A percentile compares a stretch with the other conserved stretches of the same genome.
Evolutionary conservation across 2,113 vertebrate genomes (phyloP).

Genomic region (Xerus inauris): DNA sequence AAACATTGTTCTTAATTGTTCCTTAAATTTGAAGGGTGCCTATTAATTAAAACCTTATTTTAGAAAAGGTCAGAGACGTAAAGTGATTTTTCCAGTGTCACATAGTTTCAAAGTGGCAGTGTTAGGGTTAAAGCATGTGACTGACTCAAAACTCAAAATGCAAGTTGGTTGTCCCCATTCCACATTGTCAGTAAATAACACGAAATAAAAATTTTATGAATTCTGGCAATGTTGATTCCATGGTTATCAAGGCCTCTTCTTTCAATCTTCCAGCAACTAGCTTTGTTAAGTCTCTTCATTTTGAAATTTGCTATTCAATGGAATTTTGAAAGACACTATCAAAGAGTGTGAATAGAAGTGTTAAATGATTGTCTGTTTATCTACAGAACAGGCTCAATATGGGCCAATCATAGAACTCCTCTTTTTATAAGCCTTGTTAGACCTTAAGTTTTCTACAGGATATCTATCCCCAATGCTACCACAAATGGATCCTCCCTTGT

Average conservation of each 20-base stretch:
- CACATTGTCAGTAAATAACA: neutral
- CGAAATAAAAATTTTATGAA: neutral
- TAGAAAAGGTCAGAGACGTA: neutral
- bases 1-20: neutral
- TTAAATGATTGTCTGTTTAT: neutral
- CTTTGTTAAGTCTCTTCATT: neutral
- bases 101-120: accelerated
- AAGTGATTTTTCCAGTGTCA: neutral
- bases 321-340: neutral
- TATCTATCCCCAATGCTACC: neutral
- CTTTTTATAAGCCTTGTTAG: neutral
- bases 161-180: neutral
- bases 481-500: neutral
- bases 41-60: neutral
- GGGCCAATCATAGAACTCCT: neutral
- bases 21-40: neutral
- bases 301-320: neutral
- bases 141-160: neutral
- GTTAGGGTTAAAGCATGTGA: neutral
- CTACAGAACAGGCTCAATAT: neutral
- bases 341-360: neutral
- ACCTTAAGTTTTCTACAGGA: neutral
- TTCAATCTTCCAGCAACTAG: neutral
- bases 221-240: neutral
- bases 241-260: neutral